phyloP scores from a whole-genome alignment of 2,113 vertebrate genomes.

The Loxodonta africana region DNA sequence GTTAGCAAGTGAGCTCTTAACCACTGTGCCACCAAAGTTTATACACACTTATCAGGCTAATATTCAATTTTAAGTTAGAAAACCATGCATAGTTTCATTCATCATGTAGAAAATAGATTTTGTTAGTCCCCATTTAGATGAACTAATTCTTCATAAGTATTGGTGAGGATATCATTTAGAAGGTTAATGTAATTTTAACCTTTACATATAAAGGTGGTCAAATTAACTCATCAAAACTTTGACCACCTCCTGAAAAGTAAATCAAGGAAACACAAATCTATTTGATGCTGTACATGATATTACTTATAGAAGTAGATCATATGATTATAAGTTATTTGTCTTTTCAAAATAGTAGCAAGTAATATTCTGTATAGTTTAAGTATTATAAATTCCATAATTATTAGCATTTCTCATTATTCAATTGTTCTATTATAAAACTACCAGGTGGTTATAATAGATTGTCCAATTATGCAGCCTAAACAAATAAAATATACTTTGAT shows the following conservation, averaged over 20 bases:
- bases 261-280: conserved; percentile 76
- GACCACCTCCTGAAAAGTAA: conserved; percentile 73
- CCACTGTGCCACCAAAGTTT: too few species aligned
- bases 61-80: conserved; percentile 71
- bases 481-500: neutral
- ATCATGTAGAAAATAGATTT: conserved; percentile 63
- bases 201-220: conserved; percentile 78
- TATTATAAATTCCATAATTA: neutral
- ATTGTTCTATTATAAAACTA: conserved; percentile 44
- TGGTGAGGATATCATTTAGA: conserved; percentile 74
- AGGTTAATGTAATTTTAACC: conserved; percentile 81
- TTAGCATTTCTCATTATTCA: conserved; percentile 48
- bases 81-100: conserved; percentile 23
- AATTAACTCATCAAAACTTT: conserved; percentile 83
- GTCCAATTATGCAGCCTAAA: neutral
- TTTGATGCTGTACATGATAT: conserved; percentile 51
- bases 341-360: conserved; percentile 61
- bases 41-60: neutral
- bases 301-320: conserved; percentile 59
- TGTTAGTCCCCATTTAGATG: conserved; percentile 73
- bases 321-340: conserved; percentile 41
- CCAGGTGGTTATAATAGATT: conserved; percentile 34
- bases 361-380: neutral
- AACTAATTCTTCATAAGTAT: conserved; percentile 78
- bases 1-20: too few species aligned